Percentiles rank a stretch among this genome's conserved stretches.
Conservation (phyloP, 2,888 invertebrate genomes). For the Lutraria lutraria region DNA sequence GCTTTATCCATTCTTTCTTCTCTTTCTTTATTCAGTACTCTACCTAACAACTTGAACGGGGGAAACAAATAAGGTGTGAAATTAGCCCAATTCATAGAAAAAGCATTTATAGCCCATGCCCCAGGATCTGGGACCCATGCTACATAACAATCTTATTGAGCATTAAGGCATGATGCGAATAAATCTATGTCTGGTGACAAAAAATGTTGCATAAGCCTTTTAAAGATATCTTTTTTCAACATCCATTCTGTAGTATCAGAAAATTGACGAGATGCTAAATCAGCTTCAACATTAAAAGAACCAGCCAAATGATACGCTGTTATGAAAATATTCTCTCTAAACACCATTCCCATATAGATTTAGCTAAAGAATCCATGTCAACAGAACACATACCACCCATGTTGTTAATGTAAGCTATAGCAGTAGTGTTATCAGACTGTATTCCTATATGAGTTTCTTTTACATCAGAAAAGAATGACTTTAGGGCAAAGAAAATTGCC, state of each 20-base stretch:
- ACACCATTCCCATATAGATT: constrained; percentile 58
- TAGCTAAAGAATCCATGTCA: constrained; percentile 38
- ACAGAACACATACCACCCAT: constrained; percentile 53
- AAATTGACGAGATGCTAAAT: too few species aligned
- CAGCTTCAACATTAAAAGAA: too few species aligned
- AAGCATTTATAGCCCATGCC: constrained; percentile 64
- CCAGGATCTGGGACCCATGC: constrained; percentile 61
- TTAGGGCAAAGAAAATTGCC: constrained; percentile 43
- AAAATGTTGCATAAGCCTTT: constrained; percentile 39
- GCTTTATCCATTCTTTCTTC: constrained; percentile 56
- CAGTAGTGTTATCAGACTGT: constrained; percentile 44
- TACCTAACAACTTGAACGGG: constrained; percentile 61
- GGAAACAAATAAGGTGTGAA: constrained; percentile 60
- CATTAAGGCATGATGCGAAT: constrained; percentile 59
- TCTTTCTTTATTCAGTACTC: constrained; percentile 55
- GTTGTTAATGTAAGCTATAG: constrained; percentile 50
- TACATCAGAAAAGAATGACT: constrained; percentile 24
- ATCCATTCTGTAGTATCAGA: too few species aligned
- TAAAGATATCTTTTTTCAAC: constrained; percentile 35
- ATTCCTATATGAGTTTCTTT: constrained; percentile 35
- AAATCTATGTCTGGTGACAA: constrained; percentile 64
- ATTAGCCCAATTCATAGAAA: constrained; percentile 55
- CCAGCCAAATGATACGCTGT: too few species aligned
- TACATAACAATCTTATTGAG: constrained; percentile 44
- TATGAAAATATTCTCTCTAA: constrained; percentile 29